A percentile compares a stretch with the other conserved stretches of the same genome.
These are phyloP conservation scores for Hypselothyrea guttata DNA, from an alignment of 2,888 invertebrate species.

Conservation along the genomic window DNA sequence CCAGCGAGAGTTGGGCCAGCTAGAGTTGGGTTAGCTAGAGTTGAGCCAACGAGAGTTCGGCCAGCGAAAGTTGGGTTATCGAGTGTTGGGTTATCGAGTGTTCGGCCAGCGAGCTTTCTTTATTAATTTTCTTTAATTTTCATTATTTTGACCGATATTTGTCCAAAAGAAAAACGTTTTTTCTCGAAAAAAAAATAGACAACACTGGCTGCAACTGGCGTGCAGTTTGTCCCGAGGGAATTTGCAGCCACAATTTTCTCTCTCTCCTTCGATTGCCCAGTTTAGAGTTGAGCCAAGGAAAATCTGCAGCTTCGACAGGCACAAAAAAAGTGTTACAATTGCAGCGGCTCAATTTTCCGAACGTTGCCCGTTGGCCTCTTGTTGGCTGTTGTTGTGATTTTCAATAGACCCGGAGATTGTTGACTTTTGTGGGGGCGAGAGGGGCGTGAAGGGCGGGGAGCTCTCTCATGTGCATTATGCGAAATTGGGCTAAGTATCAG, in stretches of 20 bases:
- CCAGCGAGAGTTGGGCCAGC: no score
- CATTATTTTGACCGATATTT: no score
- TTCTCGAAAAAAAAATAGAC: no score
- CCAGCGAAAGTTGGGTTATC: no score
- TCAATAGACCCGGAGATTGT: not conserved
- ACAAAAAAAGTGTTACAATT: conserved; percentile 62
- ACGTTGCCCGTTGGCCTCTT: conserved; percentile 45
- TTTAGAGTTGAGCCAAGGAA: conserved; percentile 30
- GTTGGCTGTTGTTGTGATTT: conserved; percentile 33
- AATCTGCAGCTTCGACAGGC: not conserved
- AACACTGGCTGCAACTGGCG: conserved; percentile 39
- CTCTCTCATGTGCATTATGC: conserved; percentile 70
- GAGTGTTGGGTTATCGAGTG: no score
- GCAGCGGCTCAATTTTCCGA: conserved; percentile 63
- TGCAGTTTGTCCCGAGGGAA: conserved; percentile 64
- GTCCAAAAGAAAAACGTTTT: no score
- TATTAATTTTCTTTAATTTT: no score
- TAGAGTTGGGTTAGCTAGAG: no score
- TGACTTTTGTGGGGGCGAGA: conserved; percentile 2
- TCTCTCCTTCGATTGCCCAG: conserved; percentile 37
- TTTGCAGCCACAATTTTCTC: conserved; percentile 46
- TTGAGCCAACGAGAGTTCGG: no score
- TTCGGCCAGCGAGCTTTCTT: no score
- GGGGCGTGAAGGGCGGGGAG: not conserved
- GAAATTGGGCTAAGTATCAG: conserved; percentile 74